Percentiles rank a stretch among this genome's conserved stretches.
phyloP scores from a whole-genome alignment of 2,113 vertebrate genomes.

The Eleginops maclovinus region DNA sequence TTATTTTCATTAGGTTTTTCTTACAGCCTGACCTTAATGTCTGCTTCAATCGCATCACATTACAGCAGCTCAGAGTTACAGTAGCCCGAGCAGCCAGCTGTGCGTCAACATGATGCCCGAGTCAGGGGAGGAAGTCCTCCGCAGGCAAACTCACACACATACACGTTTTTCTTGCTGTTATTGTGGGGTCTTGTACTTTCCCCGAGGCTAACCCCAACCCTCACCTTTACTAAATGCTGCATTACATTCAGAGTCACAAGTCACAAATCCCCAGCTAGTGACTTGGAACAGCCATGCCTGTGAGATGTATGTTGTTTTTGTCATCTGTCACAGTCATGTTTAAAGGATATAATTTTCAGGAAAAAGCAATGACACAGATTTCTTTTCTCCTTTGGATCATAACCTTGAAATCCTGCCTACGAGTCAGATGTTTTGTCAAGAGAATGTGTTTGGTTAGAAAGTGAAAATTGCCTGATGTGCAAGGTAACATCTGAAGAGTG shows the following conservation, averaged over 20 bases:
- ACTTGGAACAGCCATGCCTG: neutral
- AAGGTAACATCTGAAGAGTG: too few relatives aligned
- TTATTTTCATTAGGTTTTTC: slow-evolving; percentile 29
- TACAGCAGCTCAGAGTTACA: slow-evolving; percentile 17
- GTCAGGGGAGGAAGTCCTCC: slow-evolving; percentile 16
- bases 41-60: slow-evolving; percentile 59
- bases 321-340: slow-evolving; percentile 14
- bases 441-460: too few relatives aligned
- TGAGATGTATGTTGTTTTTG: slow-evolving; percentile 30
- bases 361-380: slow-evolving; percentile 4
- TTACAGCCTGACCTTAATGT: slow-evolving; percentile 47
- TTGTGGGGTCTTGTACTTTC: slow-evolving; percentile 16
- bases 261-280: neutral
- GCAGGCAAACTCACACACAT: neutral
- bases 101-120: slow-evolving; percentile 41
- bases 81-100: slow-evolving; percentile 28
- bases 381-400: neutral
- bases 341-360: slow-evolving; percentile 1
- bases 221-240: slow-evolving; percentile 20
- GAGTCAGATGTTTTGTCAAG: too few relatives aligned
- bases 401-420: neutral
- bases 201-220: slow-evolving; percentile 38
- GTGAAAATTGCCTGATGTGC: too few relatives aligned
- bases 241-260: slow-evolving; percentile 29
- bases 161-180: slow-evolving; percentile 22